phyloP scores from a whole-genome alignment of 2,113 vertebrate species.

The Silurus meridionalis region DNA sequence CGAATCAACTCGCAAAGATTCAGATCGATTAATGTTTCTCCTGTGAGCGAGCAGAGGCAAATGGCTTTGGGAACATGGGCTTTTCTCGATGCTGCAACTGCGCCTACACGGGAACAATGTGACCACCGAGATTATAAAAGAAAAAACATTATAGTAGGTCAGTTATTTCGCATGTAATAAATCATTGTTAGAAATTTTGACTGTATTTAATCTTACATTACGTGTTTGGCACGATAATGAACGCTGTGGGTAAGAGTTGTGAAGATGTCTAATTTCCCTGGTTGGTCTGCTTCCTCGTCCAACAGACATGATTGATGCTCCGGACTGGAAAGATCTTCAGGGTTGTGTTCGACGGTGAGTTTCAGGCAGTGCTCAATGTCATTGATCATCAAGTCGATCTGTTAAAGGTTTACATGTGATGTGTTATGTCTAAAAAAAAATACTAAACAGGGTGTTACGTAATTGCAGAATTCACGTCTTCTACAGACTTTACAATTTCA shows the following conservation, averaged over 20 bases:
- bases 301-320: slow-evolving; percentile 37
- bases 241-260: slow-evolving; percentile 61
- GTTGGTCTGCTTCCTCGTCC: slow-evolving; percentile 63
- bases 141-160: not conserved
- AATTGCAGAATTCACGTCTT: no score
- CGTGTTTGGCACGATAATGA: slow-evolving; percentile 65
- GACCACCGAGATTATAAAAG: not conserved
- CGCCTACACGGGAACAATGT: slow-evolving; percentile 71
- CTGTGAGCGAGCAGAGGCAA: slow-evolving; percentile 76
- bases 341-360: slow-evolving; percentile 90
- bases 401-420: not conserved
- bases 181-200: not conserved
- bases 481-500: no score
- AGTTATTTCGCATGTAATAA: not conserved
- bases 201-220: slow-evolving; percentile 71
- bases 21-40: slow-evolving; percentile 90
- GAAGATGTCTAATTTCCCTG: slow-evolving; percentile 56
- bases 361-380: slow-evolving; percentile 87
- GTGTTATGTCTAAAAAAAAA: not conserved
- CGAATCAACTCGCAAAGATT: slow-evolving; percentile 83
- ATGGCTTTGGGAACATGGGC: slow-evolving; percentile 70
- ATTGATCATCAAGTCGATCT: slow-evolving; percentile 88
- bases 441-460: not conserved
- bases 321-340: slow-evolving; percentile 62
- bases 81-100: slow-evolving; percentile 94